Conservation (phyloP, 2,797 vertebrate genomes). For the Siniperca undulata region DNA sequence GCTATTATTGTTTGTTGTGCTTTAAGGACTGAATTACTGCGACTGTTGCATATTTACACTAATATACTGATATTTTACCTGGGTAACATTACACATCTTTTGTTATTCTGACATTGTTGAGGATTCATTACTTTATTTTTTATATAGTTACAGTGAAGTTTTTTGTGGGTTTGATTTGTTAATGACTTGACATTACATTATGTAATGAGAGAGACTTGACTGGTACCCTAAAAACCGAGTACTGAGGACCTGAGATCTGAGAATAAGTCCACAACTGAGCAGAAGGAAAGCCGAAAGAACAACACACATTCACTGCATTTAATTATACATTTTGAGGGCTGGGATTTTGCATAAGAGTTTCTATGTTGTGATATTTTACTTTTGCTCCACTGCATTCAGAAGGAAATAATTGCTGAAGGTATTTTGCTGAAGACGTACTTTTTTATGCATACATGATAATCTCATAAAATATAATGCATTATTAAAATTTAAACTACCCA, state of each 20-base stretch:
- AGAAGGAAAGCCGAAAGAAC: background rate
- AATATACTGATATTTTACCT: too few relatives aligned
- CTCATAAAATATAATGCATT: constrained; percentile 31
- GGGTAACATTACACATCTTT: background rate
- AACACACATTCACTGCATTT: background rate
- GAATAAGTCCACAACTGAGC: background rate
- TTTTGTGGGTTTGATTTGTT: background rate
- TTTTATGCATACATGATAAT: constrained; percentile 25
- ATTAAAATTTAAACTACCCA: constrained; percentile 37
- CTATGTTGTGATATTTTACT: background rate
- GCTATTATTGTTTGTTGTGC: background rate
- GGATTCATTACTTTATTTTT: background rate
- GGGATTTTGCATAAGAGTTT: background rate
- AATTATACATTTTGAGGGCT: background rate
- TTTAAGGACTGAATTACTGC: background rate
- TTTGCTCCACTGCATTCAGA: background rate
- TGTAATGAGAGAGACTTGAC: background rate
- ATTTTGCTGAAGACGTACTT: constrained; percentile 16
- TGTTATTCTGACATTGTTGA: background rate
- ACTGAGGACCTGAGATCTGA: background rate
- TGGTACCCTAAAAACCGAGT: background rate
- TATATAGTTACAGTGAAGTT: background rate
- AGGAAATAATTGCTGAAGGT: background rate
- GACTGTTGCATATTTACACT: background rate
- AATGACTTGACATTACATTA: background rate